Conservation (phyloP, 2,888 invertebrate species). For the Pilophorus perplexus region DNA sequence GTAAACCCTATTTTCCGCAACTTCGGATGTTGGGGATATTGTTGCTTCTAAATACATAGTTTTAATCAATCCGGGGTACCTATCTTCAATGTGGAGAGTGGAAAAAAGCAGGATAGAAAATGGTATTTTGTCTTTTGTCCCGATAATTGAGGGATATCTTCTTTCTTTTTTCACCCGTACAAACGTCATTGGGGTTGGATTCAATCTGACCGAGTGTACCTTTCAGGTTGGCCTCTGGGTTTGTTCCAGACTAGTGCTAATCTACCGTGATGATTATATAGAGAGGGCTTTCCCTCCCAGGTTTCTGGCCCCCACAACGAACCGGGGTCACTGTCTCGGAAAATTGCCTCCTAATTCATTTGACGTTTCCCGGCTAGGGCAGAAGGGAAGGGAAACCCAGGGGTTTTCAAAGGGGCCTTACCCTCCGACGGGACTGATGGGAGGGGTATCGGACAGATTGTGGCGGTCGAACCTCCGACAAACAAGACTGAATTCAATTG, state of each 20-base stretch:
- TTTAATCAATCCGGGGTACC: too few relatives aligned
- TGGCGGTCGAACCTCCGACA: conserved; percentile 39
- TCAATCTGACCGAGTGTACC: background rate
- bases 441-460: conserved; percentile 36
- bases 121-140: too few relatives aligned
- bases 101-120: too few relatives aligned
- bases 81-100: too few relatives aligned
- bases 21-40: too few relatives aligned
- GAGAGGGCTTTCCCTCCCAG: background rate
- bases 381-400: background rate
- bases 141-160: too few relatives aligned
- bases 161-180: too few relatives aligned
- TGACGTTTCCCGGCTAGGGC: conserved; percentile 19
- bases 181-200: too few relatives aligned
- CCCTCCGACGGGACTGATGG: background rate
- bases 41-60: too few relatives aligned
- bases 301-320: background rate
- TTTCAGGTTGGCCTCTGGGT: background rate
- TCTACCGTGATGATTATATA: conserved; percentile 36
- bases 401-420: conserved; percentile 8
- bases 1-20: too few relatives aligned
- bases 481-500: conserved; percentile 42
- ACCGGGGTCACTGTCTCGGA: conserved; percentile 33
- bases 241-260: background rate
- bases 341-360: conserved; percentile 42